A percentile compares a stretch with the other conserved stretches of the same genome.
phyloP scores from a whole-genome alignment of 2,797 vertebrate genomes.

The Amphiprion clarkii region DNA sequence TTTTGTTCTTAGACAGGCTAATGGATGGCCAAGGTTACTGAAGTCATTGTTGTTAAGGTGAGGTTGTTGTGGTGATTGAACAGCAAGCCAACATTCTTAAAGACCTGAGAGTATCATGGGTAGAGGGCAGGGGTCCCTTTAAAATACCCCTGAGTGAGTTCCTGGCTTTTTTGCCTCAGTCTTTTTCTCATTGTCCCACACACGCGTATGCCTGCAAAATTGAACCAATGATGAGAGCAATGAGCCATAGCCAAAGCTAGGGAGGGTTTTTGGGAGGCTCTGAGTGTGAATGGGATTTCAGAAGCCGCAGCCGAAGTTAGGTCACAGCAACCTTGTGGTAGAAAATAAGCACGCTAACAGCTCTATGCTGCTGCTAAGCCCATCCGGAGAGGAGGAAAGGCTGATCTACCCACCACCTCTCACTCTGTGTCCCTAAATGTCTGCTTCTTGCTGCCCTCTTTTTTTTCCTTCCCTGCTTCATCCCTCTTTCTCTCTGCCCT shows the following conservation, averaged over 20 bases:
- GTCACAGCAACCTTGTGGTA: conserved; percentile 66
- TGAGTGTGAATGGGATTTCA: conserved; percentile 48
- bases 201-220: conserved; percentile 42
- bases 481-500: conserved; percentile 11
- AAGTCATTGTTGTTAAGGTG: conserved; percentile 77
- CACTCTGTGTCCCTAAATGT: conserved; percentile 20
- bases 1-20: conserved; percentile 79
- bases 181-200: conserved; percentile 16
- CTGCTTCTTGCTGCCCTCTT: conserved; percentile 9
- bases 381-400: conserved; percentile 34
- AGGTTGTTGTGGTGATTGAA: conserved; percentile 73
- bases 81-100: conserved; percentile 45
- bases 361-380: conserved; percentile 31
- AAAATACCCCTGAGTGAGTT: conserved; percentile 42
- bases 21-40: conserved; percentile 77
- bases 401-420: conserved; percentile 31
- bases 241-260: conserved; percentile 49
- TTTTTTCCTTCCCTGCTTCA: neutral
- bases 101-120: conserved; percentile 39
- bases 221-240: conserved; percentile 59
- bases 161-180: conserved; percentile 8
- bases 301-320: conserved; percentile 43
- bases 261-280: conserved; percentile 45
- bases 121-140: conserved; percentile 50
- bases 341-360: conserved; percentile 40